Evolutionary conservation across 2,113 vertebrate genomes (phyloP).

Genomic region (Mastomys natalensis): DNA sequence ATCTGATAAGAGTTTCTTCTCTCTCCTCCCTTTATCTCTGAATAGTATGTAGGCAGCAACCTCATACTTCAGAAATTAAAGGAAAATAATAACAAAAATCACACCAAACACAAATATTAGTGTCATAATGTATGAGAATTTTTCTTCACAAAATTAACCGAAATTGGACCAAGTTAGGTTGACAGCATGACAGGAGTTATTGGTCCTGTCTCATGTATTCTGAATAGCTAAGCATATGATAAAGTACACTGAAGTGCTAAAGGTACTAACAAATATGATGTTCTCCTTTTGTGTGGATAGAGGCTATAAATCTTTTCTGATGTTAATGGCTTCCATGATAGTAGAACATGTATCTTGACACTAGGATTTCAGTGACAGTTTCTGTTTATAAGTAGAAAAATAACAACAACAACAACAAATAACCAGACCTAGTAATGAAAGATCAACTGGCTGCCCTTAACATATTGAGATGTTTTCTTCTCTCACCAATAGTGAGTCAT

Average conservation of each 20-base stretch:
- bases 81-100: background rate
- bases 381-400: constrained; percentile 21
- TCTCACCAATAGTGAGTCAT: background rate
- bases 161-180: background rate
- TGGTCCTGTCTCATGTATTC: background rate
- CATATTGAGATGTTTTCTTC: background rate
- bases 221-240: constrained; percentile 4
- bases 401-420: background rate
- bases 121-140: background rate
- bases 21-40: background rate
- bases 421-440: background rate
- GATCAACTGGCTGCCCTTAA: background rate
- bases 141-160: background rate
- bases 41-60: background rate
- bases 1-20: background rate
- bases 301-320: background rate
- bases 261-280: constrained; percentile 21
- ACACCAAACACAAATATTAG: background rate
- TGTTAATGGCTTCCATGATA: constrained; percentile 10
- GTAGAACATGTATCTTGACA: background rate
- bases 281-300: background rate
- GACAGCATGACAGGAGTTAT: constrained; percentile 11
- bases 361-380: constrained; percentile 17
- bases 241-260: background rate
- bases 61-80: background rate